Evolutionary conservation across 2,113 vertebrate genomes (phyloP), one percentile per base, ranked within the genome.

Genomic region (Psittacula cyanocephala): DNA sequence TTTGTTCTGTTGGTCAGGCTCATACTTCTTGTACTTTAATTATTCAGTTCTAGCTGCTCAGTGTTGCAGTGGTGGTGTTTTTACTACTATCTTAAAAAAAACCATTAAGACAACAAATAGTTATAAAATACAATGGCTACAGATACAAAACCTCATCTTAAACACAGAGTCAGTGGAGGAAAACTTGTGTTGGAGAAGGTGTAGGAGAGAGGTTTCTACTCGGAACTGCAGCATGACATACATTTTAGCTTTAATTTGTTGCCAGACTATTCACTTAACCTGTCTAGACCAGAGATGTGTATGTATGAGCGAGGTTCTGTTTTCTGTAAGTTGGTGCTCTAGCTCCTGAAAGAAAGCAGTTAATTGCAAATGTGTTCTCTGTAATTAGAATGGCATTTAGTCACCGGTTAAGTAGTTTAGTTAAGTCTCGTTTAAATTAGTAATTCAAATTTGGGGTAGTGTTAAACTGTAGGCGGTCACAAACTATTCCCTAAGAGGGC

Each of bases 381-480:
- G 90, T 97, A 96, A 97, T 96, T 97, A 95, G 86, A 79, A 64
- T 69, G 86, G 88, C 77, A 91, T 94, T 95, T 96, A 94, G 80
- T 94, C 93, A 89, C 70, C 25, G 49, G 86, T 96, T 94, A 93
- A 92, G 83, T 87, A 94, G 95, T 93, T 97, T 96, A 90, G 92
- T 90, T 93, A 94, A 95, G 76, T 91, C 82, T 93, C 20, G 5
- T 92, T 96, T 93, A 91, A 96, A 94, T 96, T 92, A 89, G 86
- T 95, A 63, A 96, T 95, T 95, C 86, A 90, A 35, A 89, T 97
- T 86, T 46, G 20, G 77, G 39, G 65, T 94, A 92, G 86, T 49
- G 69, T 87, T 93, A 57, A 94, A 27, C 90, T 41, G 72, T 79
- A 83, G 95, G 90, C 6, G 1, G 60, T 35, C 71, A 47, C 50